These are phyloP conservation scores for Frankliniella intonsa DNA, from an alignment of 2,888 invertebrate genomes.

Conservation along the genomic window DNA sequence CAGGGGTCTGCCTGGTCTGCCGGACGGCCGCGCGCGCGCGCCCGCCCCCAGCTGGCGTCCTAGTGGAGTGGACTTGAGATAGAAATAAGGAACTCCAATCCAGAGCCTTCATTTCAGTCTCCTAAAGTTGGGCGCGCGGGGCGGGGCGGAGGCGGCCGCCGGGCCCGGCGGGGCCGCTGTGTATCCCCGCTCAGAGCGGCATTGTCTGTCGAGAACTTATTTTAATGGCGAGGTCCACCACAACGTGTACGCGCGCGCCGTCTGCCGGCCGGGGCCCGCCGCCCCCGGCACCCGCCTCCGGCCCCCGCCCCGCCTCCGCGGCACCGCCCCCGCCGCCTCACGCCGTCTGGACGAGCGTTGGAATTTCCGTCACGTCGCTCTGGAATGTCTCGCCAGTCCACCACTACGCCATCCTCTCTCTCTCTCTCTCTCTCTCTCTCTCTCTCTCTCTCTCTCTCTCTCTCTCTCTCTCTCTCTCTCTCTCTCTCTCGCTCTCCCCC, in stretches of 20 bases:
- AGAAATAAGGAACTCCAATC: too few species aligned
- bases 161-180: neutral
- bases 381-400: constrained; percentile 18
- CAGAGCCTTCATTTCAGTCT: too few species aligned
- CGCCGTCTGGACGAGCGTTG: neutral
- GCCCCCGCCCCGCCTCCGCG: neutral
- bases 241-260: neutral
- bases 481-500: too few species aligned
- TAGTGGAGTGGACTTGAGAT: too few species aligned
- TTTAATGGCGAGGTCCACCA: neutral
- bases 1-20: too few species aligned
- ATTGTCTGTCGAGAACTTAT: neutral
- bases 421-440: too few species aligned
- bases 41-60: too few species aligned
- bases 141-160: too few species aligned
- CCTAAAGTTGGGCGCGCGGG: too few species aligned
- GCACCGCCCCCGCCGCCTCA: neutral
- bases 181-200: neutral
- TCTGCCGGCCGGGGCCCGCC: neutral
- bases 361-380: constrained; percentile 10
- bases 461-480: neutral
- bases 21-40: too few species aligned
- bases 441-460: neutral
- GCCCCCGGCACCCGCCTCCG: neutral
- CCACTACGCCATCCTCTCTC: neutral